phyloP scores from a whole-genome alignment of 1,140 invertebrate species.

The Procambarus virginalis region DNA sequence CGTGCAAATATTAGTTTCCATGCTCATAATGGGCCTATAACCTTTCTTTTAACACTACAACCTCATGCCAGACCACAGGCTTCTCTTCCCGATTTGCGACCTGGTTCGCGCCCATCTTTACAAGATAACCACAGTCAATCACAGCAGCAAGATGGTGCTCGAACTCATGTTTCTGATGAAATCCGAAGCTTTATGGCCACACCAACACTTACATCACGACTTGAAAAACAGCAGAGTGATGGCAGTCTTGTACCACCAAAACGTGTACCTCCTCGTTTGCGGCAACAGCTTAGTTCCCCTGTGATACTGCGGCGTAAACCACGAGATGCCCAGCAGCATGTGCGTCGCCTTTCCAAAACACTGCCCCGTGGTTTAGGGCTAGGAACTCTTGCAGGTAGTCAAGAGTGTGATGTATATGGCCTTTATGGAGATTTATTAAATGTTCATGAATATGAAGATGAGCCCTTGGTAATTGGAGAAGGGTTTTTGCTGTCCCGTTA shows the following conservation, averaged over 20 bases:
- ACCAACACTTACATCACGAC: slow-evolving; percentile 41
- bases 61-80: slow-evolving; percentile 77
- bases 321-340: slow-evolving; percentile 77
- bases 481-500: slow-evolving; percentile 72
- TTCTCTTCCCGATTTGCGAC: slow-evolving; percentile 73
- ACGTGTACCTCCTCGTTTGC: slow-evolving; percentile 73
- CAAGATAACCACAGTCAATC: slow-evolving; percentile 41
- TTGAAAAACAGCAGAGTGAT: slow-evolving; percentile 80
- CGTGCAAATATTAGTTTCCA: slow-evolving; percentile 94
- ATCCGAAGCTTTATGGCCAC: slow-evolving; percentile 43
- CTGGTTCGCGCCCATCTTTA: slow-evolving; percentile 52
- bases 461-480: slow-evolving; percentile 76
- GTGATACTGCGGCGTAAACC: slow-evolving; percentile 80
- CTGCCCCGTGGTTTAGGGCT: slow-evolving; percentile 81
- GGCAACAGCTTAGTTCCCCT: slow-evolving; percentile 79
- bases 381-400: slow-evolving; percentile 51
- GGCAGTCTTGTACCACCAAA: slow-evolving; percentile 74
- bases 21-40: slow-evolving; percentile 92
- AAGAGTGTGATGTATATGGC: slow-evolving; percentile 87
- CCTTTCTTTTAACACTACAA: slow-evolving; percentile 87
- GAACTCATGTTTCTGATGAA: slow-evolving; percentile 27
- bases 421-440: slow-evolving; percentile 92
- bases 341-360: slow-evolving; percentile 81
- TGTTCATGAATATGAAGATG: slow-evolving; percentile 89
- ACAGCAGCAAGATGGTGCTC: slow-evolving; percentile 39